Conservation (phyloP, 2,797 vertebrate genomes). For the Hozukius guyotensis region DNA sequence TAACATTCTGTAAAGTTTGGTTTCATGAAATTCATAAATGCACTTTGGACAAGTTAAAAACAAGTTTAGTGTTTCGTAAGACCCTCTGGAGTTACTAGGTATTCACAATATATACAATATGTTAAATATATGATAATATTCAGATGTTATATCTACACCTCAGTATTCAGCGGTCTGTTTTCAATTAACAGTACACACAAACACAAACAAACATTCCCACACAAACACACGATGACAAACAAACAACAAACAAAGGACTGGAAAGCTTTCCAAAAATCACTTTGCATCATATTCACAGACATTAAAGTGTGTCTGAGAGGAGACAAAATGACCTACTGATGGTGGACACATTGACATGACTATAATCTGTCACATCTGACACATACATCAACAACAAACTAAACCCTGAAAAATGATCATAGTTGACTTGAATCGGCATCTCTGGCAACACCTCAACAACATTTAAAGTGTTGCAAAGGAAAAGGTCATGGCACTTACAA, state of each 20-base stretch:
- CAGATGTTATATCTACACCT: neutral
- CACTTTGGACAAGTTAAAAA: neutral
- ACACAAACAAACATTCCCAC: neutral
- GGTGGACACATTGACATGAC: neutral
- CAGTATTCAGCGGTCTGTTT: neutral
- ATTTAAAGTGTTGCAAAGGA: neutral
- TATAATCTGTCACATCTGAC: neutral
- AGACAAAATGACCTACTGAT: neutral
- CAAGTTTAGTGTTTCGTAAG: neutral
- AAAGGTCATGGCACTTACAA: constrained; percentile 87
- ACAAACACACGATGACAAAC: neutral
- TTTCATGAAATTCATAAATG: neutral
- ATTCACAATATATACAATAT: neutral
- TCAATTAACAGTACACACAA: neutral
- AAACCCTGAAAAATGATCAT: neutral
- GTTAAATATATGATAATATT: neutral
- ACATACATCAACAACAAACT: neutral
- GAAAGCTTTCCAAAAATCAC: neutral
- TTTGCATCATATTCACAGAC: neutral
- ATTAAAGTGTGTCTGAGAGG: neutral
- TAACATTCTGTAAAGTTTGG: neutral
- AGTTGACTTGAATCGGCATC: neutral
- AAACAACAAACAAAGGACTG: neutral
- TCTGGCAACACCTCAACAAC: neutral
- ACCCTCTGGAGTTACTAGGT: neutral